Base-by-base conservation (phyloP, 2,888 invertebrate genomes). In the Allolobophora icterica region DNA sequence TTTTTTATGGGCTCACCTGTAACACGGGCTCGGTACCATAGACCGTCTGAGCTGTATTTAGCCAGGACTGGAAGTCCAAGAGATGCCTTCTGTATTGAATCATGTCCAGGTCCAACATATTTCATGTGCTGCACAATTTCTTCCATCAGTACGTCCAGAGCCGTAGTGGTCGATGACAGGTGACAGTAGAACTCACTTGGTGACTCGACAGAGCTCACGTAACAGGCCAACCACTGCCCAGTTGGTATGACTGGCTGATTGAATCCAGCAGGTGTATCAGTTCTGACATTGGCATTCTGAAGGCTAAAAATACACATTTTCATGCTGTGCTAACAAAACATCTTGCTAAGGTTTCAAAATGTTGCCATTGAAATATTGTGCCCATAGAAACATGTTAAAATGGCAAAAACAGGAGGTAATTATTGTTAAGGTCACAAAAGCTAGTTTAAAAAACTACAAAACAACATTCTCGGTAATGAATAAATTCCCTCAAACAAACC, bases 11-110 rank as follows among this genome's bases (percentile, higher is more conserved):
- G 92, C 35, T 94, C 90, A 87, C 94, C 94, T 94, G 93, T 40
- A 92, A 93, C 91, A 5, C 93, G 92, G 21, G 94, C 95, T 91
- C 95, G 92, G 92, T 95, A 95, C 94, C 94, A 95, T 17, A 91
- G 91, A 4, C 92, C 92, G 92, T 95, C 95, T 84, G 93, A 94
- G 71, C 93, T 93, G 91, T 92, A 95, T 91, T 94, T 92, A 8
- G 93, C 92, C 58, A 93, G 92, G n/a, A 91, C 91, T 11, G 87
- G 42, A 58, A 71, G 87, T 34, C 91, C 92, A 45, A 84, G 91
- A 42, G 34, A 15, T 0, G 90, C 42, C 13, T 33, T 24, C 30
- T 71, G 38, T 24, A 89, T 89, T 19, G 42, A 30, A 45, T 30
- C 84, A 30, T 42, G 89, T 24, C 90, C 90, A 24, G 71, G 42